These are phyloP conservation scores for Bombus breviceps DNA, from an alignment of 1,140 invertebrate species.

Conservation along the genomic window DNA sequence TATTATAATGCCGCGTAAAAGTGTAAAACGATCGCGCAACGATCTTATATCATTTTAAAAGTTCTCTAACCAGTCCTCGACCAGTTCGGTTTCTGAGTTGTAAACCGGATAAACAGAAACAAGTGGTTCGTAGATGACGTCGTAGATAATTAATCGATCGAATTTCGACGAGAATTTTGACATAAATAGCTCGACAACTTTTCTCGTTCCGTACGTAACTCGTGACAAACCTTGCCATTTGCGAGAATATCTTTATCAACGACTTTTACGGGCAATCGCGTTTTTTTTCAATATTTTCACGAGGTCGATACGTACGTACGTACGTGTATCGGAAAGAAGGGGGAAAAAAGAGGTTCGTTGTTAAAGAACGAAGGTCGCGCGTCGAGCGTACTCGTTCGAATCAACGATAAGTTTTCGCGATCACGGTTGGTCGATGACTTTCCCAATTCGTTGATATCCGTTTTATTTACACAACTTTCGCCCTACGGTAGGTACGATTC, in stretches of 20 bases:
- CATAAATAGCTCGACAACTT: no score
- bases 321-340: neutral
- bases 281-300: neutral
- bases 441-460: constrained; percentile 2
- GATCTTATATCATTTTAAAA: no score
- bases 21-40: no score
- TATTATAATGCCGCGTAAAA: no score
- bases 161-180: no score
- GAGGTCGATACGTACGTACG: neutral
- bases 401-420: constrained; percentile 21
- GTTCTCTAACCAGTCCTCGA: no score
- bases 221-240: neutral
- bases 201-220: no score
- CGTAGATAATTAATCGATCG: no score
- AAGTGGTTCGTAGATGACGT: no score
- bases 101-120: no score
- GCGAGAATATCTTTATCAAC: neutral
- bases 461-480: neutral
- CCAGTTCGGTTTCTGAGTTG: no score
- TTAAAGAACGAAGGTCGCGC: neutral
- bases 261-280: neutral
- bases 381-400: neutral
- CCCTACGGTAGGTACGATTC: neutral
- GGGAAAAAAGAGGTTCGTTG: neutral
- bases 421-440: constrained; percentile 9